Evolutionary conservation across 1,140 invertebrate species (phyloP), one percentile per base, ranked within the genome.

Genomic region (Drosophila triauraria): DNA sequence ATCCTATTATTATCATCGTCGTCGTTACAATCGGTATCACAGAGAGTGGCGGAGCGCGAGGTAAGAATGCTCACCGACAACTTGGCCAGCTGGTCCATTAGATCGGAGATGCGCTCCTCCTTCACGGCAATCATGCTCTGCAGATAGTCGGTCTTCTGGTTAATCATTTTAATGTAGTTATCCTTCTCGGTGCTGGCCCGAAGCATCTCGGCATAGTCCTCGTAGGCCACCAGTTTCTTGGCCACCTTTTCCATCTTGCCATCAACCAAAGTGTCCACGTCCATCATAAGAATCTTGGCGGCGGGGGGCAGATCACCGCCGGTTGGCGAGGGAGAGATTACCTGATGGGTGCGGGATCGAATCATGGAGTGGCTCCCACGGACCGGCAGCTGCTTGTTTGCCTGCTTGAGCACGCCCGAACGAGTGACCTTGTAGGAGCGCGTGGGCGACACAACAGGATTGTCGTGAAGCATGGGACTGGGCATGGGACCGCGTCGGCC

Each of bases 101-200:
- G 87, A 63, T 95, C 94, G 0, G 92, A 87, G 44, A 95, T 95
- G 32, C 93, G 93, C 60, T 94, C 93, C 32, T 95, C 93, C 88
- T 95, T 95, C 0, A 94, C 77, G 43, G 87, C 87, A 7, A 95
- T 80, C 46, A 95, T 75, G 56, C 82, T 94, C 78, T 95, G 94
- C n/a, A 95, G 88, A 78, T 94, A 94, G 5, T 83, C 71, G 0
- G 91, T 58, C 82, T 93, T 87, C n/a, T 83, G 60, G 5, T 42
- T 43, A 2, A 85, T 44, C 3, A 61, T 42, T 3, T 46, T 63
- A 12, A 91, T 59, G 32, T 71, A 78, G 25, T 51, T 42, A 17
- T 79, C 62, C 54, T 80, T 47, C 94, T 91, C 91, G 93, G 94
- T 47, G 93, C 91, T 60, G 90, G 92, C 15, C 94, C 83, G 17